Conservation (phyloP, 2,113 vertebrate species). For the Calidris pygmaea region DNA sequence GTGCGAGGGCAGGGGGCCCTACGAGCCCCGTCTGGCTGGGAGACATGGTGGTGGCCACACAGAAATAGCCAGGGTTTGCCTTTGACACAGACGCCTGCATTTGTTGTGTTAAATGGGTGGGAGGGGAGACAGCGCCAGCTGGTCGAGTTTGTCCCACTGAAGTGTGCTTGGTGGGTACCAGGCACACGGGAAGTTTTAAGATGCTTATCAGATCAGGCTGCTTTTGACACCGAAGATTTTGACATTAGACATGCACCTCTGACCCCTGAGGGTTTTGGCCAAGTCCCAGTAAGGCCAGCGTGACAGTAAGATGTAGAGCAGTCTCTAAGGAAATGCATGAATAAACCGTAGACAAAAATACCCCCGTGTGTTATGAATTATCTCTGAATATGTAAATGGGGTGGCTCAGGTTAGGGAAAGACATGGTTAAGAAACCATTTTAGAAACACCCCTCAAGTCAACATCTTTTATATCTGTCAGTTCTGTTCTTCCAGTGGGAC, state of each 20-base stretch:
- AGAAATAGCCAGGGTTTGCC: background rate
- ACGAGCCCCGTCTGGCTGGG: background rate
- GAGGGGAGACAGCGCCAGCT: background rate
- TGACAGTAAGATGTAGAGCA: background rate
- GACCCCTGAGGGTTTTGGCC: background rate
- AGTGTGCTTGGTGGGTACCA: background rate
- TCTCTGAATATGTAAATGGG: background rate
- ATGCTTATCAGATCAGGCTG: background rate
- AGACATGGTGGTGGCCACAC: background rate
- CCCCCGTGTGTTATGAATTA: background rate
- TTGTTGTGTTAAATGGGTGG: background rate
- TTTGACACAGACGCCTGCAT: background rate
- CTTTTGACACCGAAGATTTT: background rate
- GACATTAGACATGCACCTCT: background rate
- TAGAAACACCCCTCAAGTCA: background rate
- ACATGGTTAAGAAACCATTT: background rate
- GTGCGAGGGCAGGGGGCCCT: background rate
- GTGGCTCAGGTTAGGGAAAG: background rate
- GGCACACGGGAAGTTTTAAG: background rate
- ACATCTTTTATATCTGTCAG: background rate
- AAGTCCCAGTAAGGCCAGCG: background rate
- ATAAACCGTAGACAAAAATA: background rate
- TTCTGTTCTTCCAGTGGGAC: background rate
- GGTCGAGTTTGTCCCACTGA: background rate
- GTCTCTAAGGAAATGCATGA: background rate